Evolutionary conservation across 2,888 invertebrate genomes (phyloP), one percentile per base, ranked within the genome.

Genomic region (Euplagia quadripunctaria): DNA sequence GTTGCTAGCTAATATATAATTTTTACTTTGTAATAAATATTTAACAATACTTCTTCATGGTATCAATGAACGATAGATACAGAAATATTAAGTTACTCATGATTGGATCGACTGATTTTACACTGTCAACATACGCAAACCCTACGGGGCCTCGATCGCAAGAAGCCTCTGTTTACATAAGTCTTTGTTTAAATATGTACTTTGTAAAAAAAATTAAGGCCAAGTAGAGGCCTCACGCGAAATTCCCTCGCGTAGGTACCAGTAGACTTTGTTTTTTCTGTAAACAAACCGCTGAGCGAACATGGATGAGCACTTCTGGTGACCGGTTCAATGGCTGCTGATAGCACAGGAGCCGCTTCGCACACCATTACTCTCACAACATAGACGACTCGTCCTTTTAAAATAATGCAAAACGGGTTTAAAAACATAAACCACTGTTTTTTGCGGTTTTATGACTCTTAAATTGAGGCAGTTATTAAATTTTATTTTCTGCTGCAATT

Each of bases 111-210:
- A 93, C 91, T 91, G 89, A 91, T 90, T 89, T 86, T 90, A 88
- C 87, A 89, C 85, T 89, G 89, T 90, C 90, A 93, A 92, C 86
- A 91, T 80, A 83, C 83, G 88, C 31, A 85, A 93, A 93, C 94
- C 94, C 93, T 91, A 93, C 88, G 90, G 91, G 90, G 94, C 94
- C 94, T 92, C 94, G 91, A 87, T 88, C 86, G 91, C 93, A 91
- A 93, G 91, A 92, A 92, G 91, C 89, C 91, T 92, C 88, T 82
- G 82, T 84, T 84, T 85, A 91, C 91, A 92, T 88, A 93, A 89
- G 84, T 81, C 88, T 83, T 88, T 89, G 87, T 86, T 87, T 88
- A 91, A 91, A 93, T 88, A 89, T 86, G 83, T 85, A 85, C 72
- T 82, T 84, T 83, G 75, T 72, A 89, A 90, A 92, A n/a, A 93